These are phyloP conservation scores for Dryoscopus gambensis DNA, from an alignment of 2,113 vertebrate genomes.

Conservation along the genomic window DNA sequence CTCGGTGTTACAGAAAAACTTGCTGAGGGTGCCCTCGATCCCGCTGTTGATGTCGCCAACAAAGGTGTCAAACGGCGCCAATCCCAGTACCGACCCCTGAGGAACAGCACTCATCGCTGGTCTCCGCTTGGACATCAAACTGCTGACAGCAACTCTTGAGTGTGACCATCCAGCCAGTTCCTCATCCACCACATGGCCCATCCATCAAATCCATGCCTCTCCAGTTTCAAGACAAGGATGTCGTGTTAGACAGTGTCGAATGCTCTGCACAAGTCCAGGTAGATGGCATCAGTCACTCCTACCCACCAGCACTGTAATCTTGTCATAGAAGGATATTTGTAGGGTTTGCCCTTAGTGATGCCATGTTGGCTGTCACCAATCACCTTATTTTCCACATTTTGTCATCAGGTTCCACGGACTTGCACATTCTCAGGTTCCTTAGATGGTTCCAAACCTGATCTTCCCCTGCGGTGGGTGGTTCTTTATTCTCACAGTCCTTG, in stretches of 20 bases:
- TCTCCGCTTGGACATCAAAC: not conserved
- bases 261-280: not conserved
- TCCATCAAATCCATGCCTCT: not conserved
- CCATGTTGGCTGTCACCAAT: not conserved
- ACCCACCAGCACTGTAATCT: not conserved
- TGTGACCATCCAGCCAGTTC: not conserved
- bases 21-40: not conserved
- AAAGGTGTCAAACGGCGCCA: not conserved
- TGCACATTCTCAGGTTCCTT: not conserved
- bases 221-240: not conserved
- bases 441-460: not conserved
- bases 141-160: not conserved
- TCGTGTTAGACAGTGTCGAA: not conserved
- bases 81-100: accelerated
- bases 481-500: not conserved
- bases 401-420: not conserved
- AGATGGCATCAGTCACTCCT: not conserved
- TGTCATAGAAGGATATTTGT: not conserved
- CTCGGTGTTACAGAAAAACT: not conserved
- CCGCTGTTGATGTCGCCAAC: accelerated
- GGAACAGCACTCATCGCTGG: not conserved
- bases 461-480: not conserved
- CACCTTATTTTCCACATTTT: not conserved
- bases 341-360: not conserved
- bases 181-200: not conserved